These are phyloP conservation scores for Drosophila miranda DNA, from an alignment of 1,140 invertebrate species.

Conservation along the genomic window DNA sequence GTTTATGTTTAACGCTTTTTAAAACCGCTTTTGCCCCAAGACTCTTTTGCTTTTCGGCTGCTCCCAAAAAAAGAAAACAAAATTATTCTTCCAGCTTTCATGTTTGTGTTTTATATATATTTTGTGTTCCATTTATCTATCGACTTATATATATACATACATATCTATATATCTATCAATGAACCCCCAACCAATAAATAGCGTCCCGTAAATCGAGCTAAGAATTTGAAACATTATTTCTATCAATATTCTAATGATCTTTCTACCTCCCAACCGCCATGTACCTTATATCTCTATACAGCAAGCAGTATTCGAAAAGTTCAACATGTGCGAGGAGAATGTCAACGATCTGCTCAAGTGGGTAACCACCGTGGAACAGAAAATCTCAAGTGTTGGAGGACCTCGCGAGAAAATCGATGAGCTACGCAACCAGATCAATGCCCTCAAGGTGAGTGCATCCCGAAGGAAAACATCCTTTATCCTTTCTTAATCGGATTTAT, in stretches of 20 bases:
- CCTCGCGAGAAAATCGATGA: slow-evolving; percentile 94
- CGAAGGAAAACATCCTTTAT: not conserved
- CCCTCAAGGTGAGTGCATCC: slow-evolving; percentile 87
- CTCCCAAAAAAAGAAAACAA: slow-evolving; percentile 24
- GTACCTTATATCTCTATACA: slow-evolving; percentile 79
- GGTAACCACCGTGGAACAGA: slow-evolving; percentile 93
- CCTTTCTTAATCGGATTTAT: not conserved
- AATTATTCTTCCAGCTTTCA: slow-evolving; percentile 60
- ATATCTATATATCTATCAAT: slow-evolving; percentile 20
- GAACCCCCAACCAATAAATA: slow-evolving; percentile 12
- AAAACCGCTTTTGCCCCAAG: slow-evolving; percentile 33
- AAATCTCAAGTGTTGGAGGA: slow-evolving; percentile 93
- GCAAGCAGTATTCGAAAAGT: slow-evolving; percentile 97
- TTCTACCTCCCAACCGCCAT: not conserved
- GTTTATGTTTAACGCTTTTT: slow-evolving; percentile 52
- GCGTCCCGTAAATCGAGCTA: slow-evolving; percentile 42
- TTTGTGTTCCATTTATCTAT: slow-evolving; percentile 61
- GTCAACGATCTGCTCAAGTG: slow-evolving; percentile 93
- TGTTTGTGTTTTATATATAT: slow-evolving; percentile 74
- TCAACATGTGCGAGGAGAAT: slow-evolving; percentile 93
- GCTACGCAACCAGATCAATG: slow-evolving; percentile 94
- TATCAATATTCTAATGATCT: slow-evolving; percentile 12
- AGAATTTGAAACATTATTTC: not conserved
- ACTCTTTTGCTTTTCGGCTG: slow-evolving; percentile 34
- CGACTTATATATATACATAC: slow-evolving; percentile 14